phyloP scores from a whole-genome alignment of 2,797 vertebrate species.

The Lemur catta region DNA sequence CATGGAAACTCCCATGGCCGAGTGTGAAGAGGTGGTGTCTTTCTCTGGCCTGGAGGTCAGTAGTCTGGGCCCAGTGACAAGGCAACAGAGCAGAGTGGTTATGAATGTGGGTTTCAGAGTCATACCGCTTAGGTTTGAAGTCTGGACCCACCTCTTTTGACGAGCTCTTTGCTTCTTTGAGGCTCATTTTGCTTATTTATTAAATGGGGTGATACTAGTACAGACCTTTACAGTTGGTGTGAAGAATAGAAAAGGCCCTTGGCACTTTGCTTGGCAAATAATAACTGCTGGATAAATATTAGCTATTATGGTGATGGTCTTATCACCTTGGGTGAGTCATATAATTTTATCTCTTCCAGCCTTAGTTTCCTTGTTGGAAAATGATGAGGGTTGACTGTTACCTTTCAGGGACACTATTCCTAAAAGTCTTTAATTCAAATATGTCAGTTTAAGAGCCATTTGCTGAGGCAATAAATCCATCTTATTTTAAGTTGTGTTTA shows the following conservation, averaged over 20 bases:
- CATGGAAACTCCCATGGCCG: not conserved
- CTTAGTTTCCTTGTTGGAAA: not conserved
- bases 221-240: not conserved
- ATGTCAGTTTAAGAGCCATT: not conserved
- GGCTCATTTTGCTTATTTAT: not conserved
- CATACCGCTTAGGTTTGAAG: not conserved
- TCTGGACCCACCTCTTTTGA: not conserved
- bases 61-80: accelerated
- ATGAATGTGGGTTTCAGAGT: not conserved
- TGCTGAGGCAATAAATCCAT: not conserved
- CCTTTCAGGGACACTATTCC: not conserved
- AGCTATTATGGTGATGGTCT: not conserved
- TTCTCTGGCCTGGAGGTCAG: not conserved
- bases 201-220: not conserved
- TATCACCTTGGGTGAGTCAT: not conserved
- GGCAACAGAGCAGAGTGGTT: not conserved
- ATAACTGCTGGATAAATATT: not conserved
- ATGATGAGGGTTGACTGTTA: not conserved
- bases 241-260: not conserved
- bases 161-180: not conserved
- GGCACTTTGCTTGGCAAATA: not conserved
- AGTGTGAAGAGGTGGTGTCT: not conserved
- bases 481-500: slow-evolving; percentile 34
- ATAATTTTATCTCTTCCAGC: not conserved
- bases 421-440: not conserved